Evolutionary conservation across 2,113 vertebrate species (phyloP).

Genomic region (Harpagus bidentatus): DNA sequence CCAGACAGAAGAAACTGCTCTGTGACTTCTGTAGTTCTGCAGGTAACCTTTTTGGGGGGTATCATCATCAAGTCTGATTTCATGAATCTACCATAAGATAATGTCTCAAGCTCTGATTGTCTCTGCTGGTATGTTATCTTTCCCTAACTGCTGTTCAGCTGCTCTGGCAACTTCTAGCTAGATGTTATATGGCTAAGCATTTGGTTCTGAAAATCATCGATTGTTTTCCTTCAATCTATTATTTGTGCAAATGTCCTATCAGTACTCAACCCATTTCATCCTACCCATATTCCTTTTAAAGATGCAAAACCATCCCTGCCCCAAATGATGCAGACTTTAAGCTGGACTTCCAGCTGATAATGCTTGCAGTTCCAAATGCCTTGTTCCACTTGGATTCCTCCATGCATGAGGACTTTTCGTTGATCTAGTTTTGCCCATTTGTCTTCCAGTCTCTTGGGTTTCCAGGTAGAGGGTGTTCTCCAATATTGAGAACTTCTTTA

Average conservation of each 20-base stretch:
- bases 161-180: background rate
- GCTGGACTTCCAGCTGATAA: background rate
- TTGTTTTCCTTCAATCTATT: background rate
- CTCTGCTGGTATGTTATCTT: background rate
- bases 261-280: background rate
- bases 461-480: background rate
- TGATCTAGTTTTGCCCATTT: background rate
- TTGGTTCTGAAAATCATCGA: background rate
- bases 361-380: background rate
- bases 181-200: background rate
- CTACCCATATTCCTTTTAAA: background rate
- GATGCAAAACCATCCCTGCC: background rate
- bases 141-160: background rate
- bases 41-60: background rate
- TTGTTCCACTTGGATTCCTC: background rate
- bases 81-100: background rate
- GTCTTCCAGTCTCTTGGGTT: background rate
- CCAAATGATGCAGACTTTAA: background rate
- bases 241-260: background rate
- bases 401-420: background rate
- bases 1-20: background rate
- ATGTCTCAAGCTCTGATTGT: background rate
- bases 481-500: background rate
- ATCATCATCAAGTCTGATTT: background rate
- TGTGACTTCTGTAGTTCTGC: background rate